These are phyloP conservation scores for Andrena marginata DNA, from an alignment of 2,888 invertebrate species.

Conservation along the genomic window DNA sequence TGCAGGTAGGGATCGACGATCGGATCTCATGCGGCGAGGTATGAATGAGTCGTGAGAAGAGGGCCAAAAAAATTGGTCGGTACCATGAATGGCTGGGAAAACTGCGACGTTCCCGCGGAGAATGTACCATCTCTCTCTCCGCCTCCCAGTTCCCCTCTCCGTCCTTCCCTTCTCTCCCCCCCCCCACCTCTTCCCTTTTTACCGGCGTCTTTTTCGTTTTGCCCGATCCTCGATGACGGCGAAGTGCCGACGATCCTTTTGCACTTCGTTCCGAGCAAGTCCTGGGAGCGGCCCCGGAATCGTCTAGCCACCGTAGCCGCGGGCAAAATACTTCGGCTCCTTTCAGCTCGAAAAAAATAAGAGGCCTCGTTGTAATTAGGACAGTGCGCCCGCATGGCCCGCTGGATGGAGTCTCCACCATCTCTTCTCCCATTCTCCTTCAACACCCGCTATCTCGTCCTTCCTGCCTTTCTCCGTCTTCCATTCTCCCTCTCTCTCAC, in stretches of 20 bases:
- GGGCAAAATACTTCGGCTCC: constrained; percentile 81
- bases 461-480: constrained; percentile 47
- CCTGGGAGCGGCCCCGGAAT: constrained; percentile 61
- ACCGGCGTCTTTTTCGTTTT: constrained; percentile 45
- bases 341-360: constrained; percentile 80
- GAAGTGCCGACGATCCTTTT: constrained; percentile 70
- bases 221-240: constrained; percentile 54
- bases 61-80: constrained; percentile 67
- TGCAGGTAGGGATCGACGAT: constrained; percentile 75
- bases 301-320: constrained; percentile 73
- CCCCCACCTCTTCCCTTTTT: constrained; percentile 16
- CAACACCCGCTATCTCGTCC: constrained; percentile 57
- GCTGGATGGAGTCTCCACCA: constrained; percentile 67
- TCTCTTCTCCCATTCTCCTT: constrained; percentile 66
- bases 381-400: constrained; percentile 84
- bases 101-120: constrained; percentile 72
- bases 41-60: constrained; percentile 83
- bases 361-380: constrained; percentile 84
- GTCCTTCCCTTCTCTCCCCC: constrained; percentile 7
- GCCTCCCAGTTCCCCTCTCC: constrained; percentile 1
- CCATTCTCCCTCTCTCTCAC: constrained; percentile 65
- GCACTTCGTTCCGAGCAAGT: constrained; percentile 64
- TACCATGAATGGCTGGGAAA: constrained; percentile 80
- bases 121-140: constrained; percentile 21
- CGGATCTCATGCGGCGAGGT: constrained; percentile 78